Evolutionary conservation across 2,113 vertebrate genomes (phyloP).

Genomic region (Halichoeres trimaculatus): DNA sequence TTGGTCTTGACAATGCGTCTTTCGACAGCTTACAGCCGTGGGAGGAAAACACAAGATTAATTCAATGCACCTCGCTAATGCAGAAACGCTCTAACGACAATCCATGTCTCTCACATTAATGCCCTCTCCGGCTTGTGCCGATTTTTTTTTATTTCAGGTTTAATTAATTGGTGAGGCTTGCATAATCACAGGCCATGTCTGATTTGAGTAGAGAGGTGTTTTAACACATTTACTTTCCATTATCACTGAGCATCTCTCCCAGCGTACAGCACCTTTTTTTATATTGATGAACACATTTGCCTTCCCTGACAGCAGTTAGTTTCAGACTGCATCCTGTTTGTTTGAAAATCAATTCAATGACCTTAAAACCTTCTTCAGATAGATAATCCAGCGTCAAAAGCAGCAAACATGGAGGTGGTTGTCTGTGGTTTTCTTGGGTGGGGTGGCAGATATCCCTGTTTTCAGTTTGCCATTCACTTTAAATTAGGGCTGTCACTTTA

Average conservation of each 20-base stretch:
- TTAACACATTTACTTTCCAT: constrained; percentile 14
- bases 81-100: constrained; percentile 18
- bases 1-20: constrained; percentile 32
- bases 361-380: not conserved
- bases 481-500: too few species aligned
- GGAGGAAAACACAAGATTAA: constrained; percentile 44
- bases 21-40: constrained; percentile 34
- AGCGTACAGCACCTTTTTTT: not conserved
- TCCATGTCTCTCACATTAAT: constrained; percentile 22
- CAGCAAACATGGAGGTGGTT: not conserved
- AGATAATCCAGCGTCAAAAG: not conserved
- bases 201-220: not conserved
- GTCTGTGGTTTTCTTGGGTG: too few species aligned
- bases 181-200: constrained; percentile 3
- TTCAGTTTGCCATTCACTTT: too few species aligned
- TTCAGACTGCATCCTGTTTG: not conserved
- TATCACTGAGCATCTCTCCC: not conserved
- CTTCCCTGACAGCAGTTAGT: not conserved
- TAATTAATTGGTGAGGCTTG: not conserved
- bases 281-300: not conserved
- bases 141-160: not conserved
- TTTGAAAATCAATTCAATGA: not conserved
- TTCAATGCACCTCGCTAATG: constrained; percentile 31
- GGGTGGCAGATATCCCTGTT: too few species aligned
- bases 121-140: not conserved